Base-by-base conservation (phyloP, 2,113 vertebrate genomes). In the Actinemys pallida region DNA sequence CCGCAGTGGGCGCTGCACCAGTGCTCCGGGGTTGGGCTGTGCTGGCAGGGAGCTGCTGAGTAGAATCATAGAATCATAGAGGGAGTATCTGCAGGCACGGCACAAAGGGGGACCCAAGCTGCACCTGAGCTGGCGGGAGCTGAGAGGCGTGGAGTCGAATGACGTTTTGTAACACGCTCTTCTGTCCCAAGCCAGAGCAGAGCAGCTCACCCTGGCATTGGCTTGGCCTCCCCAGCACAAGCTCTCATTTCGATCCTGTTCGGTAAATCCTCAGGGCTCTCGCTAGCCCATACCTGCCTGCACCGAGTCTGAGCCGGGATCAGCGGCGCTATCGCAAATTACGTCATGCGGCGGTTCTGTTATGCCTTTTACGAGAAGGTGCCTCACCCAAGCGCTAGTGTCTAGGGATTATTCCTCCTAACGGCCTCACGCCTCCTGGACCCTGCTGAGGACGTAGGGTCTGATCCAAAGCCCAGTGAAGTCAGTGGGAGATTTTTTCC, bases 11-110 rank as follows among this genome's bases (percentile, higher is more conserved):
- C 45, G 89, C 65, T 56, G 69, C 72, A 35, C 11, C 79, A 84
- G 90, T 93, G 88, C 96, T 93, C 25, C 20, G 90, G 82, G 94
- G 93, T 69, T 76, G 81, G 94, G 89, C 84, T 69, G 13, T 52
- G 24, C 50, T 80, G 56, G 82, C 87, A 57, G 50, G 42, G 35
- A 85, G 84, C 83, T 19, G 75, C 19, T 8, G n/a, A n/a, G 39
- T 39, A 39, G 39, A 39, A 39, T 39, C 39, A 39, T 39, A 39
- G 39, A 39, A 39, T 39, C 39, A 39, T 39, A 39, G 39, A 39
- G 39, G 39, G 39, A 39, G 89, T 80, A 72, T 86, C 90, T 83
- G 82, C 8, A 22, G 94, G 84, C 93, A 82, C 13, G 0, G n/a
- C 5, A 4, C 88, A 94, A 93, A 93, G 82, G 92, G 82, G 92